Percentiles rank a stretch among this genome's conserved stretches.
These are phyloP conservation scores for Lipotes vexillifer DNA, from an alignment of 2,113 vertebrate species.

Conservation along the genomic window DNA sequence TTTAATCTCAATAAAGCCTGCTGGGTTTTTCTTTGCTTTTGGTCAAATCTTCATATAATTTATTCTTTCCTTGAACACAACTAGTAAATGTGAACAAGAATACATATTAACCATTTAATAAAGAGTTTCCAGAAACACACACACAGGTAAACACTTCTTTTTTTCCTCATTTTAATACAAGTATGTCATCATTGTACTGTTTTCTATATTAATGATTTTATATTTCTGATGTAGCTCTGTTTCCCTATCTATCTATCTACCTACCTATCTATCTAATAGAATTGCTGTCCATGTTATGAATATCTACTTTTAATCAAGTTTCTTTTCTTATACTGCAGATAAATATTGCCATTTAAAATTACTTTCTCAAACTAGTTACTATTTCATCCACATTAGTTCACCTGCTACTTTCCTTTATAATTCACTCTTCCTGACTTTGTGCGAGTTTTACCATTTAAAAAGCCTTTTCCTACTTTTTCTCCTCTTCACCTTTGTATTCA, in stretches of 20 bases:
- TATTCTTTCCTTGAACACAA: not conserved
- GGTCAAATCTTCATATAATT: constrained; percentile 48
- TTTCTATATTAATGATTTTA: not conserved
- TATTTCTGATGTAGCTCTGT: not conserved
- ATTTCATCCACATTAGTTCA: not conserved
- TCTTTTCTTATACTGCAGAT: not conserved
- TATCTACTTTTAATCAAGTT: not conserved
- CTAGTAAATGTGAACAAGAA: constrained; percentile 11
- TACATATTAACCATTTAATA: not conserved
- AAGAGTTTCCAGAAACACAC: not conserved
- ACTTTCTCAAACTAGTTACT: not conserved
- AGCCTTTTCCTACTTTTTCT: not conserved
- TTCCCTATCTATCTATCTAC: not conserved
- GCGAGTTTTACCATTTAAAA: not conserved
- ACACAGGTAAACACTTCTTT: not conserved
- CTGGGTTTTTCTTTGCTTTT: constrained; percentile 59
- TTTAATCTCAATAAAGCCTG: constrained; percentile 64
- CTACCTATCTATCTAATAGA: not conserved
- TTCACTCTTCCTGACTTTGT: not conserved
- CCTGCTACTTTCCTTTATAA: not conserved
- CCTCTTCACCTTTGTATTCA: not conserved
- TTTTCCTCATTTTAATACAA: not conserved
- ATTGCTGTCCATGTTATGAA: not conserved
- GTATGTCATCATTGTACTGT: not conserved
- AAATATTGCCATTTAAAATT: not conserved